Conservation (phyloP, 2,888 invertebrate species). For the Pantelozetes paolii region DNA sequence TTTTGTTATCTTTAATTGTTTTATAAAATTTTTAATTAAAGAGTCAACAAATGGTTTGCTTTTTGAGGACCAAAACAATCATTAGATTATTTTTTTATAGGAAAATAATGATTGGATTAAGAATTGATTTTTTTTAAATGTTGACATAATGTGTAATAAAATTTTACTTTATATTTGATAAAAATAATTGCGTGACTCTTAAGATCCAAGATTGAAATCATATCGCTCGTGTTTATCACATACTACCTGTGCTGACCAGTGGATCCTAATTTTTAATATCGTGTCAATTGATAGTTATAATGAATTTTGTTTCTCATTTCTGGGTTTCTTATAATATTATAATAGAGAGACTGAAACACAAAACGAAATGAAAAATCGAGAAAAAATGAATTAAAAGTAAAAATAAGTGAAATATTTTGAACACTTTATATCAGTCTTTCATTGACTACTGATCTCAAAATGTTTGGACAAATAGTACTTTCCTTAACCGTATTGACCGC, state of each 20-base stretch:
- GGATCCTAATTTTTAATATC: not conserved
- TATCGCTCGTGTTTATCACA: not conserved
- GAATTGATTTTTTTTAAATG: not conserved
- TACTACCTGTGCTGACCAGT: not conserved
- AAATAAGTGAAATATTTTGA: not conserved
- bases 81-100: no score
- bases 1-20: no score
- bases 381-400: not conserved
- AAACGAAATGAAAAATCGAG: not conserved
- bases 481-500: not conserved
- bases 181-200: not conserved
- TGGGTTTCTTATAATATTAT: not conserved
- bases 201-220: not conserved
- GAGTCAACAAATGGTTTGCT: no score
- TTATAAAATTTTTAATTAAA: no score
- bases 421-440: not conserved
- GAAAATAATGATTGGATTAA: no score
- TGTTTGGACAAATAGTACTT: slow-evolving; percentile 6
- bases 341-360: not conserved
- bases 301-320: not conserved
- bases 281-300: not conserved
- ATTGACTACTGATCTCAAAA: not conserved
- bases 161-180: not conserved
- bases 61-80: no score
- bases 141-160: not conserved